phyloP scores from a whole-genome alignment of 2,888 invertebrate species.

The Belgica antarctica region DNA sequence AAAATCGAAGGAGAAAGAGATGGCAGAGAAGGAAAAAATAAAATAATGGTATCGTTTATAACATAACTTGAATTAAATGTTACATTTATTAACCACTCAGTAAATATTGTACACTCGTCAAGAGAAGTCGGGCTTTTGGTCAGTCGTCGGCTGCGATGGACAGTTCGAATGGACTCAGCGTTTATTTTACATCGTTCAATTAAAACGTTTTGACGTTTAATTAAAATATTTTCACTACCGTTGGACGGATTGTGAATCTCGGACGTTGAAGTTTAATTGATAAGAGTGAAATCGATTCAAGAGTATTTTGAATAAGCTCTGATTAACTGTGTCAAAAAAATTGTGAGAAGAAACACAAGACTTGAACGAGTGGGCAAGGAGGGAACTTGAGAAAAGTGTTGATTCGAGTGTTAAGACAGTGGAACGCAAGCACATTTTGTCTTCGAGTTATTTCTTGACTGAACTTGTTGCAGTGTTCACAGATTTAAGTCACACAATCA shows the following conservation, averaged over 20 bases:
- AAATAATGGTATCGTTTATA: conserved; percentile 42
- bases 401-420: too few species aligned
- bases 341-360: neutral
- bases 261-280: neutral
- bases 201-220: conserved; percentile 18
- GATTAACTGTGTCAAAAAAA: neutral
- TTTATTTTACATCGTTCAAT: neutral
- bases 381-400: neutral
- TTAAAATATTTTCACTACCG: conserved; percentile 21
- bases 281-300: conserved; percentile 2
- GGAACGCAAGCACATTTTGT: too few species aligned
- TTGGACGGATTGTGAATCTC: neutral
- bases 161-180: neutral
- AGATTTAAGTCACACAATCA: too few species aligned
- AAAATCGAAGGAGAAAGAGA: conserved; percentile 25
- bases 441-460: too few species aligned
- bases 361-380: conserved; percentile 13
- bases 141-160: neutral
- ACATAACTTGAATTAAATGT: conserved; percentile 39
- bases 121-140: conserved; percentile 35
- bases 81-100: conserved; percentile 43
- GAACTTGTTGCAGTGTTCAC: neutral
- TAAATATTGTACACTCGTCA: conserved; percentile 39
- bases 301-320: neutral
- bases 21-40: conserved; percentile 19